Conservation (phyloP, 2,888 invertebrate genomes). For the Agonum fuliginosum region DNA sequence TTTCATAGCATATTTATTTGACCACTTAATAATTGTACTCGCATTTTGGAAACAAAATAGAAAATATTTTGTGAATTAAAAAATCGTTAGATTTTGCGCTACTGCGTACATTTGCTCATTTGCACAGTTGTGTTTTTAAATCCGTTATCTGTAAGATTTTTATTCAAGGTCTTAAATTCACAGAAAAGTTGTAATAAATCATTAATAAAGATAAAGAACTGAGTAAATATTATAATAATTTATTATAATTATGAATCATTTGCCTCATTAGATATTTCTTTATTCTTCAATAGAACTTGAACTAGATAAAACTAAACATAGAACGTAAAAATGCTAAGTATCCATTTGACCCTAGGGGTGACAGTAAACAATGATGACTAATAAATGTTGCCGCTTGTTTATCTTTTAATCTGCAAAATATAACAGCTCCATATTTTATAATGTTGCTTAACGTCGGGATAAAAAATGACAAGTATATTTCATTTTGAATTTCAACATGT, state of each 20-base stretch:
- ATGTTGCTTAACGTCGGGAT: conserved; percentile 6
- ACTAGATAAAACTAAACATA: conserved; percentile 25
- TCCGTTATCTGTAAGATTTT: background rate
- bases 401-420: conserved; percentile 24
- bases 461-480: conserved; percentile 27
- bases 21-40: too few species aligned
- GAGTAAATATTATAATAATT: background rate
- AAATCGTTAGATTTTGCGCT: too few species aligned
- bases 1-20: too few species aligned
- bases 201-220: conserved; percentile 16
- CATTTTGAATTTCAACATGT: conserved; percentile 3
- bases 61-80: too few species aligned
- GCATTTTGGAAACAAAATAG: too few species aligned
- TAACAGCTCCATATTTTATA: conserved; percentile 17
- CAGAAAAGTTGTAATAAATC: background rate
- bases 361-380: conserved; percentile 23
- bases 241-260: conserved; percentile 1
- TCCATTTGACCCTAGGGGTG: conserved; percentile 16
- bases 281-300: background rate
- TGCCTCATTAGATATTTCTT: background rate
- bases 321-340: conserved; percentile 24
- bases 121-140: background rate
- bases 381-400: conserved; percentile 8
- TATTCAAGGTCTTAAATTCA: background rate
- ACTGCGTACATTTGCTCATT: background rate